Base-by-base conservation (phyloP, 2,888 invertebrate genomes). In the Metacarcinus magister region DNA sequence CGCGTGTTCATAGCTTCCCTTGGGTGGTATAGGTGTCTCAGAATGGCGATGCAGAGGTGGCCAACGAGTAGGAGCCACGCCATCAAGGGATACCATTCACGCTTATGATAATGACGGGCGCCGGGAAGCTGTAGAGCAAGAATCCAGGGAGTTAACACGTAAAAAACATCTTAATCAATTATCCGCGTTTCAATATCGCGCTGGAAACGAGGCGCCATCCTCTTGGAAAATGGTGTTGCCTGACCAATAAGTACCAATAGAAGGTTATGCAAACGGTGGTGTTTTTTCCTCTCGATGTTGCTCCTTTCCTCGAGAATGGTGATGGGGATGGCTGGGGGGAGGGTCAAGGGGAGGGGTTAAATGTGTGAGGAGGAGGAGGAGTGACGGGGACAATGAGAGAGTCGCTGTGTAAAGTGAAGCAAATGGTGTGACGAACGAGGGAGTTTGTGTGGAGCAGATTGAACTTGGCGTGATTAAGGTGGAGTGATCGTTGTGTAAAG, bases 101-200 rank as follows among this genome's bases (percentile, higher is more conserved):
- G 82, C 23, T 82, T 82, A 32, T 82, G 82, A 82, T 82, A 82
- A 82, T 82, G 82, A 32, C 67, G n/a, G 54, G 16, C 54, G 54
- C 54, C 54, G 54, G 54, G 19, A 54, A 54, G 54, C 54, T 13
- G 16, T 16, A 19, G 13, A 54, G 54, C 67, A 23, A 67, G 67
- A 67, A 67, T 23, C 67, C 7, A 4, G n/a, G 67, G n/a, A n/a
- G n/a, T 67, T 67, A 67, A 67, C 67, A n/a, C n/a, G n/a, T n/a
- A 67, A 67, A 67, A 67, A 67, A 67, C n/a, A 16, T 67, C 67
- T 67, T 67, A 23, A 67, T 67, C 67, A 67, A 67, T 82, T 82
- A 8, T 7, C 82, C 2, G 82, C 82, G 82, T 13, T 32, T 82
- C 32, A 28, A 82, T 82, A 32, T 82, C 23, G 16, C 82, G 28